Evolutionary conservation across 2,888 invertebrate genomes (phyloP).

Genomic region (Melolontha melolontha): DNA sequence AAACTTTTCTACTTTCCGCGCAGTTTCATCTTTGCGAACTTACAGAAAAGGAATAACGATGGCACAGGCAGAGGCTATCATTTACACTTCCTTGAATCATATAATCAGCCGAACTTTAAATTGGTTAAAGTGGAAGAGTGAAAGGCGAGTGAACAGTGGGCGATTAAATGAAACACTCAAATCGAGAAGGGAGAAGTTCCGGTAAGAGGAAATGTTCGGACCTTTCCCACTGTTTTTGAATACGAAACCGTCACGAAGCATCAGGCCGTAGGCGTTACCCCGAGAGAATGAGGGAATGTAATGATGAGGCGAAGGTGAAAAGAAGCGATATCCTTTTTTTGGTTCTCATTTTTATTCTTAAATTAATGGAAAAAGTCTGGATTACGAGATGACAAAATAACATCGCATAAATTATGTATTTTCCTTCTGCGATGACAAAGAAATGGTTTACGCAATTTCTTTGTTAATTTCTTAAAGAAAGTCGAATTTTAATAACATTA

Average conservation of each 20-base stretch:
- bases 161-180: constrained; percentile 30
- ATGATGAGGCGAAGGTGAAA: constrained; percentile 5
- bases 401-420: constrained; percentile 16
- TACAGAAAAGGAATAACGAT: not conserved
- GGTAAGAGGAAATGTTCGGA: constrained; percentile 24
- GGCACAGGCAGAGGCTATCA: constrained; percentile 16
- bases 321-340: constrained; percentile 18
- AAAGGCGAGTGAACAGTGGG: constrained; percentile 28
- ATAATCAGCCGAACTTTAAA: constrained; percentile 37
- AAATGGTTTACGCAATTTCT: too few relatives aligned
- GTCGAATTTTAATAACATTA: too few relatives aligned
- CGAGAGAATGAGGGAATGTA: constrained; percentile 6
- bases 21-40: constrained; percentile 26
- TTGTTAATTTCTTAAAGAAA: too few relatives aligned
- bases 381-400: constrained; percentile 31
- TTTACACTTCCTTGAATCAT: constrained; percentile 37
- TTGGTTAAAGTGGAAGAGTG: constrained; percentile 33
- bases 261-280: not conserved
- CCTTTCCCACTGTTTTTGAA: constrained; percentile 1
- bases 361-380: constrained; percentile 24
- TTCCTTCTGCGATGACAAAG: not conserved
- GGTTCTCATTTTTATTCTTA: constrained; percentile 11
- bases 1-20: constrained; percentile 35
- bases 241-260: not conserved
- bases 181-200: constrained; percentile 5